A percentile compares a stretch with the other conserved stretches of the same genome.
These are phyloP conservation scores for Hemistola chrysoprasaria DNA, from an alignment of 2,888 invertebrate species.

Conservation along the genomic window DNA sequence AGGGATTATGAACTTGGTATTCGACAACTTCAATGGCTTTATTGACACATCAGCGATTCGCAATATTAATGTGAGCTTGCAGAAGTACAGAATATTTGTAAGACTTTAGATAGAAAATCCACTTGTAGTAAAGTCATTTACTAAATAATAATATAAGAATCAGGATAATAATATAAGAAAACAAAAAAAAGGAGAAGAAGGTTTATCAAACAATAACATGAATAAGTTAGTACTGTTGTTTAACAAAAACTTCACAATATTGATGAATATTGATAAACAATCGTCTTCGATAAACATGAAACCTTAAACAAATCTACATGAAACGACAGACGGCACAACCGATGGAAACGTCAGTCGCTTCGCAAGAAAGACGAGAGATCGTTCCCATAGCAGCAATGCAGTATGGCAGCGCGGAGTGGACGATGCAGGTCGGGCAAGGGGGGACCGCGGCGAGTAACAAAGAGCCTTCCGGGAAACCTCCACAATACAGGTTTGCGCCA, in stretches of 20 bases:
- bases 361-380: slow-evolving; percentile 42
- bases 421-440: slow-evolving; percentile 38
- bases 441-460: slow-evolving; percentile 68
- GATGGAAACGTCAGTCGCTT: slow-evolving; percentile 29
- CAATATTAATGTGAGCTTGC: slow-evolving; percentile 11
- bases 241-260: too few relatives aligned
- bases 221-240: too few relatives aligned
- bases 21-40: slow-evolving; percentile 51
- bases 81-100: too few relatives aligned
- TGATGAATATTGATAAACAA: too few relatives aligned
- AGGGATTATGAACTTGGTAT: slow-evolving; percentile 46
- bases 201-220: too few relatives aligned
- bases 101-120: too few relatives aligned
- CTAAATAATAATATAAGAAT: too few relatives aligned
- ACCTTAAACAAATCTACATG: slow-evolving; percentile 5
- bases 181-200: too few relatives aligned
- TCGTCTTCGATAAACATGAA: too few relatives aligned
- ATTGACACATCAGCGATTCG: slow-evolving; percentile 58
- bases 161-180: too few relatives aligned
- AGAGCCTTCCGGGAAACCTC: slow-evolving; percentile 77
- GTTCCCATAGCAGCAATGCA: slow-evolving; percentile 51
- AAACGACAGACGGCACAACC: slow-evolving; percentile 6
- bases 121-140: too few relatives aligned
- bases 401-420: slow-evolving; percentile 30
- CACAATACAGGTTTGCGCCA: slow-evolving; percentile 80